Base-by-base conservation (phyloP, 2,888 invertebrate genomes). In the Brachyopa scutellaris region DNA sequence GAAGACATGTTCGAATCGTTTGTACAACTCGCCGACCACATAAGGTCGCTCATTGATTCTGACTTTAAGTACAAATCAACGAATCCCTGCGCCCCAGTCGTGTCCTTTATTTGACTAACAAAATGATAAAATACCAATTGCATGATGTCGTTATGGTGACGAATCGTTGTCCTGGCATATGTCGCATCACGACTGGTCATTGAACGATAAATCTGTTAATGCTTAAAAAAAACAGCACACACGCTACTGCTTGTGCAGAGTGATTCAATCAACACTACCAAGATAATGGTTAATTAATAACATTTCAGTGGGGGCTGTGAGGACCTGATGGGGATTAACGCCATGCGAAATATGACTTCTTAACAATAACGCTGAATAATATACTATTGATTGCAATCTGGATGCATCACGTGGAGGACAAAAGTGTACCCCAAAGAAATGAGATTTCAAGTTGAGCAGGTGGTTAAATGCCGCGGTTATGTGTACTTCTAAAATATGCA, bases 271-370 rank as follows among this genome's bases (percentile, higher is more conserved):
- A 69, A 59, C 72, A 66, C 73, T 57, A 57, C 55, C 23, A 26
- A 53, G 73, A 55, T 79, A 73, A 79, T 79, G 67, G 36, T 79
- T 79, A 73, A 73, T 79, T 79, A 79, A 79, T 79, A 45, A 33
- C 61, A 61, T 55, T 79, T 67, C 51, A 26, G 45, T 15, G 21
- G 17, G 29, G 31, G 38, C 61, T 19, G 45, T 15, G 21, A 11
- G 29, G 31, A 31, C 61, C 19, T 29, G 47, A 40, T 31, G 19
- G 40, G 57, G 13, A 13, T 26, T 17, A 5, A n/a, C 2, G 11
- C 13, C 31, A 13, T 45, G 31, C 11, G 11, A 49, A 47, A 31
- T 8, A 36, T 7, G n/a, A 66, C 47, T 40, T 66, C 57, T 21
- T 59, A 51, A 59, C 38, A 73, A 47, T 51, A 38, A 31, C 45